These are phyloP conservation scores for Diabrotica virgifera DNA, from an alignment of 1,140 invertebrate genomes.

Conservation along the genomic window DNA sequence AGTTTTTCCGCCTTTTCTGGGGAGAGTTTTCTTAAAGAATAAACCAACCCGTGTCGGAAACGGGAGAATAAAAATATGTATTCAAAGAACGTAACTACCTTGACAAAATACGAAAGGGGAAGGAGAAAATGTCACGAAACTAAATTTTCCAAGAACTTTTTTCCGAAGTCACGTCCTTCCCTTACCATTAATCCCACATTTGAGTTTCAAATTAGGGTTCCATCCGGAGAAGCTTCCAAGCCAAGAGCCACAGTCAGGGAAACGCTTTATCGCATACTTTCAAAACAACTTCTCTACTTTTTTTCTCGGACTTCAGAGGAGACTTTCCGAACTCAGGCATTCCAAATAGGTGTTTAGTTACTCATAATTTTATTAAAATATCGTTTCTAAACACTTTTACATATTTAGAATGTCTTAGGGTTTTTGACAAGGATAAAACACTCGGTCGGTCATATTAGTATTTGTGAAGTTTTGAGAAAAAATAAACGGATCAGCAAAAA, in stretches of 20 bases:
- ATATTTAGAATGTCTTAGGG: too few species aligned
- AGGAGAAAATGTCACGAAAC: slow-evolving; percentile 2
- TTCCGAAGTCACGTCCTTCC: slow-evolving; percentile 1
- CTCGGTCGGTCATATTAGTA: too few species aligned
- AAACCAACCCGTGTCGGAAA: background rate
- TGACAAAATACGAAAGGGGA: slow-evolving; percentile 2
- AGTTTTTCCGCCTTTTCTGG: background rate
- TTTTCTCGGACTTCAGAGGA: background rate
- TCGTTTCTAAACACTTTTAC: too few species aligned
- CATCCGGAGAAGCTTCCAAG: background rate
- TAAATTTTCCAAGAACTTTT: background rate
- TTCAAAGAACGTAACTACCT: background rate
- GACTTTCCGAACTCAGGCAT: too few species aligned
- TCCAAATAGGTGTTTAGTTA: too few species aligned
- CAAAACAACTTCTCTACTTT: slow-evolving; percentile 1
- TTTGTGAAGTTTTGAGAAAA: too few species aligned
- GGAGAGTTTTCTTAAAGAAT: background rate
- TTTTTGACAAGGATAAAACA: too few species aligned
- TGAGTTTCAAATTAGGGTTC: slow-evolving; percentile 2
- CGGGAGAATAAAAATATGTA: background rate
- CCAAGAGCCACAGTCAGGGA: background rate
- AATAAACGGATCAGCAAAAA: too few species aligned
- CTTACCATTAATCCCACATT: slow-evolving; percentile 2
- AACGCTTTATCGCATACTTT: slow-evolving; percentile 2
- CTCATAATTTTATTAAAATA: too few species aligned